phyloP scores from a whole-genome alignment of 2,888 invertebrate genomes.

The Acholoe squamosa region DNA sequence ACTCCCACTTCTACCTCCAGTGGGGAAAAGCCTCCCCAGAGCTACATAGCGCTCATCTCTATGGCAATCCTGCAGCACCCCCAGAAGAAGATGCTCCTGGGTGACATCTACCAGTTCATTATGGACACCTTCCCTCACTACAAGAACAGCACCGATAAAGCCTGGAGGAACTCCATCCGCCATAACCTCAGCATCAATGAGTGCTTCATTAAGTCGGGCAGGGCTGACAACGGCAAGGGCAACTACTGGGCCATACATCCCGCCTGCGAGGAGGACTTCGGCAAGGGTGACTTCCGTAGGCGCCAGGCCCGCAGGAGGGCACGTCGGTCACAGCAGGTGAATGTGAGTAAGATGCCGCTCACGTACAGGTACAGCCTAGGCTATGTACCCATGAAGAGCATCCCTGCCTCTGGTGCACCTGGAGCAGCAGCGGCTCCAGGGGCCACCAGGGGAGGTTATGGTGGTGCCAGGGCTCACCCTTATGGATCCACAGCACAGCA shows the following conservation, averaged over 20 bases:
- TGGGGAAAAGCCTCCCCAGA: conserved; percentile 75
- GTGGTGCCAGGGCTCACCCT: not conserved
- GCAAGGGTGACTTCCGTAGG: conserved; percentile 96
- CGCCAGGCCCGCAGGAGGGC: conserved; percentile 97
- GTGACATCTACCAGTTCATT: conserved; percentile 81
- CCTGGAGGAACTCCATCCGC: conserved; percentile 82
- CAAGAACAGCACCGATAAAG: conserved; percentile 76
- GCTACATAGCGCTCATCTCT: conserved; percentile 81
- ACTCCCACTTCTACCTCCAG: conserved; percentile 38
- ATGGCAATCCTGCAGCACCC: conserved; percentile 80
- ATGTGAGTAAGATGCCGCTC: conserved; percentile 60
- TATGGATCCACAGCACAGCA: not conserved
- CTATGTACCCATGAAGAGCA: conserved; percentile 60
- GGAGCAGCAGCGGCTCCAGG: not conserved
- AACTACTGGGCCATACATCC: conserved; percentile 99
- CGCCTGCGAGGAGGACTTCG: conserved; percentile 97
- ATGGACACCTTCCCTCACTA: conserved; percentile 80
- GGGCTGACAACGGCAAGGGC: conserved; percentile 92
- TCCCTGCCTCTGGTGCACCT: conserved; percentile 17
- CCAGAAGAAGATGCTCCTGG: conserved; percentile 78
- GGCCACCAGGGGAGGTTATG: not conserved
- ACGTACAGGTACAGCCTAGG: conserved; percentile 55
- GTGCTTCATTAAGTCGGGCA: conserved; percentile 81
- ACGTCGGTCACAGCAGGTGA: conserved; percentile 65
- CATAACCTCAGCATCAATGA: conserved; percentile 82